Conservation (phyloP, 2,113 vertebrate species). For the Dasyprocta punctata region DNA sequence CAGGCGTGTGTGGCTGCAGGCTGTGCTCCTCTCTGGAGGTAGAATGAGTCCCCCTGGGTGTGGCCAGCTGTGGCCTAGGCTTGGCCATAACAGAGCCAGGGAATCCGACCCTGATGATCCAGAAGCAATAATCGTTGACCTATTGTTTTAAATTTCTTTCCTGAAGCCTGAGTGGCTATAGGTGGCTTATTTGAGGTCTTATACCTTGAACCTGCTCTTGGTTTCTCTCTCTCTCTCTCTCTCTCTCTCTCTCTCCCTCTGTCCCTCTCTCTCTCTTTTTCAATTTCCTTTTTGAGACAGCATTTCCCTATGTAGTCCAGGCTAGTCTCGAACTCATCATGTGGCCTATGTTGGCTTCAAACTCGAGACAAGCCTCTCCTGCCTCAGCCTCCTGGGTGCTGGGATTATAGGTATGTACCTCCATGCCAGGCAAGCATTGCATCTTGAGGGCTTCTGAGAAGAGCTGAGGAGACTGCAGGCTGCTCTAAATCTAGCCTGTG, state of each 20-base stretch:
- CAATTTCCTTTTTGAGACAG: background rate
- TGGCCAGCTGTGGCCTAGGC: background rate
- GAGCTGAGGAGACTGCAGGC: background rate
- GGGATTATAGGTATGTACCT: background rate
- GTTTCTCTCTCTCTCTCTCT: background rate
- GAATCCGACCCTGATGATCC: background rate
- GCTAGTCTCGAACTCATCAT: background rate
- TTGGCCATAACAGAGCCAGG: background rate
- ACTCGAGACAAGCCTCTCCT: background rate
- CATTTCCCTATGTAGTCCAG: background rate
- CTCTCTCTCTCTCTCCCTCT: background rate
- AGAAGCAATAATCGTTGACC: background rate
- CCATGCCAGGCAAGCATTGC: background rate
- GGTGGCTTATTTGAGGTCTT: background rate
- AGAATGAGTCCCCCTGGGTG: background rate
- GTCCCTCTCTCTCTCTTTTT: too few species aligned
- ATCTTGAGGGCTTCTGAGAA: background rate
- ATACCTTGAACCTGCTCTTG: background rate
- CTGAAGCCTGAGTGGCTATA: background rate
- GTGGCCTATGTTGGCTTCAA: background rate
- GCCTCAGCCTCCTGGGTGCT: background rate
- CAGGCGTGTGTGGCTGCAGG: background rate
- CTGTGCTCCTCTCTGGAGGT: background rate
- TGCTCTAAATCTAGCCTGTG: too few species aligned
- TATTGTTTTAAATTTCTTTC: background rate